These are phyloP conservation scores for Parauchenoglanis punctatus DNA, from an alignment of 2,797 vertebrate species.

Conservation along the genomic window DNA sequence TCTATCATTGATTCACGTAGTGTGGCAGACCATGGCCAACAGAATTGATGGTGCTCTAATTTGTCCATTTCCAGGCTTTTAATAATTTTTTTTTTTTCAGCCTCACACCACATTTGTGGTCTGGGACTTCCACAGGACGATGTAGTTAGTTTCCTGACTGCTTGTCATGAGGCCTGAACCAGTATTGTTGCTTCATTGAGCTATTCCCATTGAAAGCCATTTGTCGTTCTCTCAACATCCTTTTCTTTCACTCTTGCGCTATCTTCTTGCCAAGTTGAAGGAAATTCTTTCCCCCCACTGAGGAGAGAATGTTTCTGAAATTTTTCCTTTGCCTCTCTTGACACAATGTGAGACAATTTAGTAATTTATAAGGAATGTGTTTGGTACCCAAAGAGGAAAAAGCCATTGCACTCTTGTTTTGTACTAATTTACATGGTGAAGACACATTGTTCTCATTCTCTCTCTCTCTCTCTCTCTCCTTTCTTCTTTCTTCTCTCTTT, in stretches of 20 bases:
- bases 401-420: slow-evolving; percentile 57
- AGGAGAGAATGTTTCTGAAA: slow-evolving; percentile 53
- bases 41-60: slow-evolving; percentile 7
- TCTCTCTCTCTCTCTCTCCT: slow-evolving; percentile 19
- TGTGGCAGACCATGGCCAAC: not conserved
- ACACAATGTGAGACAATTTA: slow-evolving; percentile 68
- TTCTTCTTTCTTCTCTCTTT: slow-evolving; percentile 29
- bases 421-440: slow-evolving; percentile 43
- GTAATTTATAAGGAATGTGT: slow-evolving; percentile 74
- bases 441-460: slow-evolving; percentile 37
- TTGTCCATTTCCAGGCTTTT: slow-evolving; percentile 1
- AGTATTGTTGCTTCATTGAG: slow-evolving; percentile 25
- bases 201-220: slow-evolving; percentile 21
- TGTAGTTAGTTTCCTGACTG: slow-evolving; percentile 50
- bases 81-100: slow-evolving; percentile 14
- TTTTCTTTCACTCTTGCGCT: slow-evolving; percentile 17
- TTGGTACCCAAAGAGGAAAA: slow-evolving; percentile 65
- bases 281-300: slow-evolving; percentile 46
- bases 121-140: slow-evolving; percentile 29
- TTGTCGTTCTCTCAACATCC: not conserved
- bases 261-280: slow-evolving; percentile 50
- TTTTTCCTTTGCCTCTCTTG: slow-evolving; percentile 46
- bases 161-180: slow-evolving; percentile 34
- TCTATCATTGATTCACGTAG: too few relatives aligned
- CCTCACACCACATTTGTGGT: slow-evolving; percentile 36